Evolutionary conservation across 1,140 invertebrate species (phyloP).

Genomic region (Laodelphax striatellus): DNA sequence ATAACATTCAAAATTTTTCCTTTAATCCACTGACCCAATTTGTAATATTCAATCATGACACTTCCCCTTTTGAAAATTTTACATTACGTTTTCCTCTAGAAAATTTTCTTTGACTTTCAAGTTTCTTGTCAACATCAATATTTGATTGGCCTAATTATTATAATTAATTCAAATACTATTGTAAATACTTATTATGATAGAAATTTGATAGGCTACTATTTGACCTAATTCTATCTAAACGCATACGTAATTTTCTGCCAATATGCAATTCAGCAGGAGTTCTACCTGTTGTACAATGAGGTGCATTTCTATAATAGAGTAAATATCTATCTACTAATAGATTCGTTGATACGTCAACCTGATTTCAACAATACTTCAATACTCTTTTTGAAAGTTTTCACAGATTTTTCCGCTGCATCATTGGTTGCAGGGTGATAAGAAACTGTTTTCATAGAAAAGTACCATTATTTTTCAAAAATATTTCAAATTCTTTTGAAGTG

Average conservation of each 20-base stretch:
- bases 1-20: background rate
- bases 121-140: too few species aligned
- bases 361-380: background rate
- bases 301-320: conserved; percentile 7
- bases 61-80: conserved; percentile 5
- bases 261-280: conserved; percentile 16
- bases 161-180: too few species aligned
- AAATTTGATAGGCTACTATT: too few species aligned
- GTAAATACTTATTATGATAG: too few species aligned
- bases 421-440: conserved; percentile 21
- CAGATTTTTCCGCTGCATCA: conserved; percentile 24
- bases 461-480: too few species aligned
- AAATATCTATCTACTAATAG: background rate
- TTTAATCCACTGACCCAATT: background rate
- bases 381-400: conserved; percentile 9
- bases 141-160: too few species aligned
- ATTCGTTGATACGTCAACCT: background rate
- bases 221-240: background rate
- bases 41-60: background rate
- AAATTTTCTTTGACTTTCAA: background rate
- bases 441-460: too few species aligned
- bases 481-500: conserved; percentile 1
- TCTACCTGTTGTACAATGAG: conserved; percentile 10
- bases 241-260: conserved; percentile 12
- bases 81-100: background rate